Evolutionary conservation across 2,113 vertebrate genomes (phyloP).

Genomic region (Heterocephalus glaber): DNA sequence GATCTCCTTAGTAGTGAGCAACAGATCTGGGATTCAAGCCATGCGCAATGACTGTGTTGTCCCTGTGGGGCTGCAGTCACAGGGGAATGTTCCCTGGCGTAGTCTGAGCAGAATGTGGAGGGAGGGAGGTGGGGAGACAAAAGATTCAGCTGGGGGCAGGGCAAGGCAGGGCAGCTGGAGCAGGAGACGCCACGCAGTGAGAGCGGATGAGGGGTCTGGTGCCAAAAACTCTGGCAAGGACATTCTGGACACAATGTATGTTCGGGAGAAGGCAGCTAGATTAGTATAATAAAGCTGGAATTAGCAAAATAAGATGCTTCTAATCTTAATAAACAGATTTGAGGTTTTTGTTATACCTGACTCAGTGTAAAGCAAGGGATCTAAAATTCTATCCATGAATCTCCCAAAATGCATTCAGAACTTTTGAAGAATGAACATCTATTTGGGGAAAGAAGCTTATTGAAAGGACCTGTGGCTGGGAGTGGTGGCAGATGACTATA

Average conservation of each 20-base stretch:
- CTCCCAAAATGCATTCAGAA: background rate
- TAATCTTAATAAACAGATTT: background rate
- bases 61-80: background rate
- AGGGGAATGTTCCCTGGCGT: accelerated
- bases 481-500: background rate
- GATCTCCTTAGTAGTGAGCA: background rate
- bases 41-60: accelerated
- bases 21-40: background rate
- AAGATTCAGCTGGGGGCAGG: accelerated
- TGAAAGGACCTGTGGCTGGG: background rate
- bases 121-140: background rate
- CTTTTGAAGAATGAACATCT: background rate
- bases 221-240: background rate
- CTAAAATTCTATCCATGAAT: background rate
- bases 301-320: background rate
- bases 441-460: background rate
- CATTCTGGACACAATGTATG: background rate
- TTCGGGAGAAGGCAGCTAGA: background rate
- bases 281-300: background rate
- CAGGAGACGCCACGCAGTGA: accelerated
- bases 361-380: background rate
- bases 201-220: background rate
- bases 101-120: background rate
- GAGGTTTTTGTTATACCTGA: background rate
- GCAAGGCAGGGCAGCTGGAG: accelerated